Evolutionary conservation across 2,888 invertebrate species (phyloP), one percentile per base, ranked within the genome.

Genomic region (Tenthredo amoena): DNA sequence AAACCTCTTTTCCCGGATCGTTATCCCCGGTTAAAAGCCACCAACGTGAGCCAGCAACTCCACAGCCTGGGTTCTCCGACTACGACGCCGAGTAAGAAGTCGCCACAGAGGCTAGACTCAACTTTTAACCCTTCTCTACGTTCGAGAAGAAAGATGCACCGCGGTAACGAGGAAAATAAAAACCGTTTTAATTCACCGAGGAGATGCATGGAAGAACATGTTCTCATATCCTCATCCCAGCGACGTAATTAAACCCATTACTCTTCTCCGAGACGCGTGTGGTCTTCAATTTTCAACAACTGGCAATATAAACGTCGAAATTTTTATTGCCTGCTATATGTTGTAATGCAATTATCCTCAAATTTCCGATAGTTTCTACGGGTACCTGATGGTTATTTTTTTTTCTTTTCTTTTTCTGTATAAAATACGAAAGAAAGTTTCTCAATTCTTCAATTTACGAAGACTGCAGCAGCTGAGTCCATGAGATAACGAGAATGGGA

Each of bases 101-200:
- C 90, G 89, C 88, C 89, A 86, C 84, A 62, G 85, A 87, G 89
- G 85, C 89, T 89, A 89, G 88, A 87, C 88, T 86, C 85, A 50
- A 77, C 77, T 77, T 77, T 50, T 55, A 77, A 50, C 26, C 55
- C 50, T 50, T 77, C 77, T 50, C 12, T 77, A 31, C 47, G 50
- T 50, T 31, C 50, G 55, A 18, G n/a, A 50, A 18, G 31, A 47
- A 31, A 77, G 50, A 77, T 77, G 31, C 26, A 50, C 18, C 21
- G 34, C 31, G 15, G 10, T 21, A 74, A 40, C 12, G 18, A 12
- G 74, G 21, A 21, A 40, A 74, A 26, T 12, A 15, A 74, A 74
- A 68, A 74, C 26, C 40, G 43, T 43, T 74, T 74, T 43, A 43
- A 74, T 43, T 74, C 43, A n/a, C n/a, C 43, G 21, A 43, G 21